A percentile compares a stretch with the other conserved stretches of the same genome.
Evolutionary conservation across 1,140 invertebrate species (phyloP).

Genomic region (Conus betulinus): DNA sequence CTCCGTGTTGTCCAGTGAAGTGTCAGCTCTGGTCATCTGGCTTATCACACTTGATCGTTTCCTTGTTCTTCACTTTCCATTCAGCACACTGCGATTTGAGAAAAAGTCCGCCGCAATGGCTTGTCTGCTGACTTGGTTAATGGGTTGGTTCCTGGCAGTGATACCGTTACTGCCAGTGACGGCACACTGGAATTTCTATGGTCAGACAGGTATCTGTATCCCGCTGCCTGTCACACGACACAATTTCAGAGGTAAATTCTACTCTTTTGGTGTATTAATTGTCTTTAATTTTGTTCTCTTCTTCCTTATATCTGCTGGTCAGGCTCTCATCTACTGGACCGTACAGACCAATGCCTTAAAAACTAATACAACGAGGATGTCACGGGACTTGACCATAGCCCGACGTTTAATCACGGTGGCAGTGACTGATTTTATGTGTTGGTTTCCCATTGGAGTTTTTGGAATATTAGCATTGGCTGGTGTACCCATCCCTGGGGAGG

Average conservation of each 20-base stretch:
- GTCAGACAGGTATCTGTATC: no score
- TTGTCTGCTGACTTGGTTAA: slow-evolving; percentile 25
- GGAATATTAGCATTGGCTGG: slow-evolving; percentile 46
- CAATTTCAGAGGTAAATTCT: slow-evolving; percentile 39
- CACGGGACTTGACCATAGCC: not conserved
- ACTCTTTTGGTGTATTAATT: slow-evolving; percentile 32
- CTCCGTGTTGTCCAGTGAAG: no score
- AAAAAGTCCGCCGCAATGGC: slow-evolving; percentile 22
- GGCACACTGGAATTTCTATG: slow-evolving; percentile 30
- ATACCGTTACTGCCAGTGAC: slow-evolving; percentile 35
- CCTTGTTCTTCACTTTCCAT: no score
- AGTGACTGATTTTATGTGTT: no score
- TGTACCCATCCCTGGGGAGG: slow-evolving; percentile 44
- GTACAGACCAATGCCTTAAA: not conserved
- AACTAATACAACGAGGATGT: not conserved
- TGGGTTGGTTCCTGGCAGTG: slow-evolving; percentile 34
- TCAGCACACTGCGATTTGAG: slow-evolving; percentile 7
- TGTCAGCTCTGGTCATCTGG: no score
- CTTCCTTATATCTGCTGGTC: slow-evolving; percentile 42
- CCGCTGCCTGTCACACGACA: slow-evolving; percentile 37
- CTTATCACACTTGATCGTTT: no score
- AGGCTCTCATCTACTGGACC: not conserved
- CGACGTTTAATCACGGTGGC: no score
- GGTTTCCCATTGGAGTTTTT: not conserved
- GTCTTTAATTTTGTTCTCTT: slow-evolving; percentile 29